These are phyloP conservation scores for Novumbra hubbsi DNA, from an alignment of 2,797 vertebrate species.

Conservation along the genomic window DNA sequence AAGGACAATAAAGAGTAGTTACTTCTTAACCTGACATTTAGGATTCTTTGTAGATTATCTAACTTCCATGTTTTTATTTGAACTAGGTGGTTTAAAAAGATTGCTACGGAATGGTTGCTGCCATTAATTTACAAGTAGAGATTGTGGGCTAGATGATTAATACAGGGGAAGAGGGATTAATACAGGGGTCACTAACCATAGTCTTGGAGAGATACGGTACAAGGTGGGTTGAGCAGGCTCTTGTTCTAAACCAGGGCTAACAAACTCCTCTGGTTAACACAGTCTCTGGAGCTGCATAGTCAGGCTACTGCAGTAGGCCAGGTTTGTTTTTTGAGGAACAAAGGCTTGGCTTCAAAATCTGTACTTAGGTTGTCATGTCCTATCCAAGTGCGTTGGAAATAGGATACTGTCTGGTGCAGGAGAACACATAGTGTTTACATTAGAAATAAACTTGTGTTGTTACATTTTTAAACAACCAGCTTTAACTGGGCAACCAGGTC, in stretches of 20 bases:
- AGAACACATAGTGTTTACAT: too few relatives aligned
- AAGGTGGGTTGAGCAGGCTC: neutral
- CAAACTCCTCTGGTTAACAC: too few relatives aligned
- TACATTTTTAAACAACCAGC: too few relatives aligned
- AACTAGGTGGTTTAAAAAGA: constrained; percentile 53
- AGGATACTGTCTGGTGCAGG: too few relatives aligned
- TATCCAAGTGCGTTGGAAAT: too few relatives aligned
- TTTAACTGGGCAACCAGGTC: neutral
- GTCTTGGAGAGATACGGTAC: neutral
- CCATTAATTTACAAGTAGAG: neutral
- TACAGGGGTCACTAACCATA: neutral
- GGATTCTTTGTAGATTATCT: constrained; percentile 46
- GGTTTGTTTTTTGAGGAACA: neutral
- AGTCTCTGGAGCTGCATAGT: too few relatives aligned
- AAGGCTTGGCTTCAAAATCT: neutral
- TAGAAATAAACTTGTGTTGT: too few relatives aligned
- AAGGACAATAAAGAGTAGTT: constrained; percentile 15
- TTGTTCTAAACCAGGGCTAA: neutral
- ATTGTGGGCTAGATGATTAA: constrained; percentile 1
- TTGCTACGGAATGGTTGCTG: constrained; percentile 39
- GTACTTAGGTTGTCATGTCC: neutral
- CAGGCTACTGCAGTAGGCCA: neutral
- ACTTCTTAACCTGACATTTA: constrained; percentile 32
- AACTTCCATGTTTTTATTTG: constrained; percentile 50
- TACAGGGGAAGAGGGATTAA: neutral